Percentiles rank a stretch among this genome's conserved stretches.
Evolutionary conservation across 2,113 vertebrate species (phyloP).

Genomic region (Larimichthys crocea): DNA sequence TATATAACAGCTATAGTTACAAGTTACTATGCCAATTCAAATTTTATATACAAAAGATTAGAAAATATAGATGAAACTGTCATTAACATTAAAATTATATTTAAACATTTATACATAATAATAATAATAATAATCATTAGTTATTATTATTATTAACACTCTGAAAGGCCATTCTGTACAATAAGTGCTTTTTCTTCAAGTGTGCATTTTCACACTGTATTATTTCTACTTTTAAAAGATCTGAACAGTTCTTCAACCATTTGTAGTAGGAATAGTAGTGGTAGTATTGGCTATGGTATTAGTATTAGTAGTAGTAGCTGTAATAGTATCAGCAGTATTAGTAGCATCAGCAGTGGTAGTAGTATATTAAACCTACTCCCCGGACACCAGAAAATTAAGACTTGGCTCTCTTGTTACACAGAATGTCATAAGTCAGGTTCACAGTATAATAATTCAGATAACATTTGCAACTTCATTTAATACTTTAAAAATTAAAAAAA

Average conservation of each 20-base stretch:
- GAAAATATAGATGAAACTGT: not conserved
- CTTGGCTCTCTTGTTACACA: not conserved
- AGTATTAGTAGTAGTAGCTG: not conserved
- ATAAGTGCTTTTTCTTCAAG: not conserved
- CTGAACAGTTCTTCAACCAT: not conserved
- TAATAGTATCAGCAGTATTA: conserved; percentile 2
- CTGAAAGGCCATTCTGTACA: not conserved
- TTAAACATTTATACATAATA: not conserved
- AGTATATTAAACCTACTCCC: not conserved
- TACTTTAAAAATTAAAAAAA: not conserved
- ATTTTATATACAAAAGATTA: not conserved
- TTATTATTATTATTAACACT: not conserved
- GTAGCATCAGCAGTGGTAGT: conserved; percentile 1
- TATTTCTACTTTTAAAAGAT: not conserved
- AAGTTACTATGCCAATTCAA: too few relatives aligned
- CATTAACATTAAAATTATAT: not conserved
- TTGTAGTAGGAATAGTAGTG: not conserved
- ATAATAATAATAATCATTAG: not conserved
- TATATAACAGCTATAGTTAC: not conserved
- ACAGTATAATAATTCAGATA: not conserved
- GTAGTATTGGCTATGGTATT: not conserved
- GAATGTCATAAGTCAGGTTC: not conserved
- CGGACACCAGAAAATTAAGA: not conserved
- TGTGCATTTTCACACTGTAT: not conserved
- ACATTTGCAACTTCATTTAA: not conserved